Evolutionary conservation across 1,140 invertebrate genomes (phyloP), one percentile per base, ranked within the genome.

Genomic region (Lithobius niger): DNA sequence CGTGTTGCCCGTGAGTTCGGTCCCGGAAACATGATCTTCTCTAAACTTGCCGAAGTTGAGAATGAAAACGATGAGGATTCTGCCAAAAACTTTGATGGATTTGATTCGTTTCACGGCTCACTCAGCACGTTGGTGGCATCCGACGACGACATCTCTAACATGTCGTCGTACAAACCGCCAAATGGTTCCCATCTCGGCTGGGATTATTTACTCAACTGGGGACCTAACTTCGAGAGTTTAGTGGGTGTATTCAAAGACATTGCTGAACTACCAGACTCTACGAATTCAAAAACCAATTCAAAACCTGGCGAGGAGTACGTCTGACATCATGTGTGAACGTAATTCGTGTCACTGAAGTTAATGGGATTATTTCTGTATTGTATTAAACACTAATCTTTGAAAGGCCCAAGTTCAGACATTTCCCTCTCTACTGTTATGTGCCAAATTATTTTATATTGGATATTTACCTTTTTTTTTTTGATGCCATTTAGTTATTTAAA

Each of bases 221-320:
- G 90, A 6, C 90, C 90, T 4, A 94, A 91, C 72, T 95, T 94
- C 69, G 87, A 95, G 69, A 92, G 85, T 67, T 77, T 96, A 63
- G 88, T 92, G 47, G 90, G 90, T 1, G 91, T 97, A 36, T 96
- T 96, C 65, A 92, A 90, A 73, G 92, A 97, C 68, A 96, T 97
- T 63, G 90, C 89, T 16, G 86, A 94, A 71, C 71, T 97, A 59
- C 91, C 91, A 1, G 88, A 93, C 67, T 79, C 55, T 78, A 82
- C 40, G 82, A 63, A 58, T 44, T 53, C 60, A 48, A 59, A 61
- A 51, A 59, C 58, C 40, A 63, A 62, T 54, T 57, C 60, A 28
- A 66, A 67, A 58, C 64, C 63, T 53, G 63, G 57, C 56, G 66
- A 67, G 58, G 66, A 67, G 59, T 67, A 67, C 58, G 64, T 67